Base-by-base conservation (phyloP, 35 echinoderm and acorn worm species). In the Hemicentrotus pulcherrimus region DNA sequence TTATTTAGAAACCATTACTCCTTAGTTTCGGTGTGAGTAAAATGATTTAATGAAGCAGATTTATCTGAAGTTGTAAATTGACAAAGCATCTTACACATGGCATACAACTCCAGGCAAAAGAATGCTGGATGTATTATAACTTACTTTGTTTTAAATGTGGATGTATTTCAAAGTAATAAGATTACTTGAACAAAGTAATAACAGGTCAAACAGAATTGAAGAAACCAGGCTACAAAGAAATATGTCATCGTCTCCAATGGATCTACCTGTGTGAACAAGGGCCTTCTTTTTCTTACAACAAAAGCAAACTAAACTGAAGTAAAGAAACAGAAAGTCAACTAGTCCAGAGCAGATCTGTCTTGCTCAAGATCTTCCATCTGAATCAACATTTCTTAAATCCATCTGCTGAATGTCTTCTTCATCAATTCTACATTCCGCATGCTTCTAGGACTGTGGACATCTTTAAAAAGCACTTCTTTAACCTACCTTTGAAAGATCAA, bases 391-490 rank as follows among this genome's bases (percentile, higher is more conserved):
- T 78, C 65, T 78, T 78, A 78, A 78, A 78, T 22, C 65, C 65
- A 78, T 78, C 65, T 78, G 65, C 65, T 78, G 65, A 78, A 78
- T 78, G 65, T 78, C 65, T 28, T 78, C 65, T 78, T 78, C 65
- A 78, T 78, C 65, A 78, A 78, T 78, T 78, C 65, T 28, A 28
- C 65, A 78, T 78, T 78, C 65, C 22, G 6, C 65, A 78, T 78
- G 19, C 65, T 28, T 18, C 65, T n/a, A 22, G 2, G 65, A n/a
- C 65, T n/a, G 50, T 55, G 50, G 50, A 55, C 15, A 55, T 55
- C 50, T 55, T 55, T 55, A 55, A 55, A 41, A 55, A 78, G 65
- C 18, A n/a, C 22, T 28, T 78, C 65, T 78, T 78, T 4, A 78
- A 78, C 65, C 65, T 78, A n/a, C 65, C 65, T 78, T 78, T 78